Evolutionary conservation across 2,797 vertebrate species (phyloP).

Genomic region (Sebastolobus altivelis): DNA sequence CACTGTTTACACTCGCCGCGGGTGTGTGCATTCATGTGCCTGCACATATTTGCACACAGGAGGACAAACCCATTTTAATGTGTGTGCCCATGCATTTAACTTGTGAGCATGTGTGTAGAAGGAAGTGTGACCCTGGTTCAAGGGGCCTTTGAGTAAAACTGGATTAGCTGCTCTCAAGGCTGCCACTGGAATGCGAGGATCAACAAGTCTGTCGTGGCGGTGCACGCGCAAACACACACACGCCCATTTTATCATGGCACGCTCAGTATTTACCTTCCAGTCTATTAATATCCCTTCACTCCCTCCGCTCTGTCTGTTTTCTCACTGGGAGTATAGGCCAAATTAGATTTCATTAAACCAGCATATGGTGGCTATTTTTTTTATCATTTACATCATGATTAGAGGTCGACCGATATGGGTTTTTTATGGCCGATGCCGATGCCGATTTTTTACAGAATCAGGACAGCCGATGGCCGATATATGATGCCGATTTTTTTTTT

Average conservation of each 20-base stretch:
- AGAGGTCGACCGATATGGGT: no score
- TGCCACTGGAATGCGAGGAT: slow-evolving; percentile 71
- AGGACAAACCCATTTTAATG: slow-evolving; percentile 7
- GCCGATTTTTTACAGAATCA: no score
- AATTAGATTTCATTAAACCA: slow-evolving; percentile 43
- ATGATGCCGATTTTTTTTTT: no score
- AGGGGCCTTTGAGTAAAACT: slow-evolving; percentile 56
- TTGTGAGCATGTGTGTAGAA: slow-evolving; percentile 13
- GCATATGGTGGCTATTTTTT: slow-evolving; percentile 22
- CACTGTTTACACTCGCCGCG: background rate
- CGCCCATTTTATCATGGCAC: slow-evolving; percentile 3
- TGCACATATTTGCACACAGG: slow-evolving; percentile 19
- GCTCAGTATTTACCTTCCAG: slow-evolving; percentile 57
- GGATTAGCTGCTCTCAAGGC: slow-evolving; percentile 73
- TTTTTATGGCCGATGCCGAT: no score
- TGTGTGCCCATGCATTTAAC: slow-evolving; percentile 33
- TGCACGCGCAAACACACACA: slow-evolving; percentile 15
- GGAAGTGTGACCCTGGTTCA: slow-evolving; percentile 56
- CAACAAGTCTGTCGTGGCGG: slow-evolving; percentile 56
- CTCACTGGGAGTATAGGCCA: slow-evolving; percentile 12
- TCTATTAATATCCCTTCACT: slow-evolving; percentile 50
- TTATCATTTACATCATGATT: slow-evolving; percentile 15
- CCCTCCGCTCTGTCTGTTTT: slow-evolving; percentile 22
- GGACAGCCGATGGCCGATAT: no score
- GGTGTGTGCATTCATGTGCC: slow-evolving; percentile 6